Conservation (phyloP, 2,113 vertebrate species). For the Morone saxatilis region DNA sequence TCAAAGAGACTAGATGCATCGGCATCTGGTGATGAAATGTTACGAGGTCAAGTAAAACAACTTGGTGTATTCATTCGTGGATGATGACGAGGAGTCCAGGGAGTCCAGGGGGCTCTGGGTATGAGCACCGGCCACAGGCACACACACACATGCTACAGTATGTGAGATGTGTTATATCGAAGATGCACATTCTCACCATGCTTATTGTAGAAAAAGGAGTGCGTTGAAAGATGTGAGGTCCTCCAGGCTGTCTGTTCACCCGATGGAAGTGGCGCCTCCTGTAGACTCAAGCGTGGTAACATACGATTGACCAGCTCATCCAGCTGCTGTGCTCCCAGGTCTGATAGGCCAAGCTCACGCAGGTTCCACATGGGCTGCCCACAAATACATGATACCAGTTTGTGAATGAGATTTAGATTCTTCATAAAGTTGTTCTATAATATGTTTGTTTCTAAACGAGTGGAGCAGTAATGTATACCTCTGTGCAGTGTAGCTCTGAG, state of each 20-base stretch:
- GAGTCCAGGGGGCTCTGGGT: too few species aligned
- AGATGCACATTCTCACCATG: constrained; percentile 85
- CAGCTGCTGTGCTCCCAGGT: constrained; percentile 89
- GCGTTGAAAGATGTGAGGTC: constrained; percentile 89
- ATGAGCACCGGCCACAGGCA: not conserved
- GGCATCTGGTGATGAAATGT: too few species aligned
- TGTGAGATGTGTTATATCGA: too few species aligned
- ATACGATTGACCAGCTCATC: constrained; percentile 86
- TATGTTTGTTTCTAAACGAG: not conserved
- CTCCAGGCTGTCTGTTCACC: constrained; percentile 85
- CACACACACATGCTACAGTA: not conserved
- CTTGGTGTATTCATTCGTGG: not conserved
- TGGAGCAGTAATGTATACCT: constrained; percentile 82
- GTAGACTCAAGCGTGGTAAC: constrained; percentile 83
- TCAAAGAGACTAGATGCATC: not conserved
- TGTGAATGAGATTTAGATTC: not conserved
- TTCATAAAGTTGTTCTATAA: not conserved
- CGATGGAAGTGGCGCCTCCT: constrained; percentile 61
- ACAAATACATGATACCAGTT: not conserved
- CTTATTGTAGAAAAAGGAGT: constrained; percentile 96
- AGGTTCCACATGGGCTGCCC: constrained; percentile 83
- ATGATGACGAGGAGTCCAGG: not conserved
- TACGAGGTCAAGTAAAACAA: not conserved
- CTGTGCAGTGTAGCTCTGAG: constrained; percentile 80
- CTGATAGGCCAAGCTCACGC: constrained; percentile 91